phyloP scores from a whole-genome alignment of 2,888 invertebrate genomes.

The Dermolepida albohirtum region DNA sequence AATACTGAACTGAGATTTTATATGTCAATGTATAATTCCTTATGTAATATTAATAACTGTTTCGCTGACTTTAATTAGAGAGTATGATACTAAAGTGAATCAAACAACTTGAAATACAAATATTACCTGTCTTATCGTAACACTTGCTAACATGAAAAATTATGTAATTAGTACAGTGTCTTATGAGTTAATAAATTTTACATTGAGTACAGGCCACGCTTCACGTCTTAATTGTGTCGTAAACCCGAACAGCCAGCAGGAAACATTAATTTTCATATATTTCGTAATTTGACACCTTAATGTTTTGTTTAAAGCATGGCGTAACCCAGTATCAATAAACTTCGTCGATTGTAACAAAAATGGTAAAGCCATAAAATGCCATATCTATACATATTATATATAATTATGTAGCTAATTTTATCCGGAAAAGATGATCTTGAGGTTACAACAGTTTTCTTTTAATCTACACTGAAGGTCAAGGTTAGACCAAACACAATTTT shows the following conservation, averaged over 20 bases:
- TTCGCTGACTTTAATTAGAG: too few relatives aligned
- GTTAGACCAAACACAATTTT: not conserved
- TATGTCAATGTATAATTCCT: too few relatives aligned
- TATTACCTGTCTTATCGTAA: not conserved
- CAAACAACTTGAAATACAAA: too few relatives aligned
- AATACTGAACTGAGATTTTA: too few relatives aligned
- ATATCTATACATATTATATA: conserved; percentile 10
- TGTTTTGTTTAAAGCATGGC: conserved; percentile 20
- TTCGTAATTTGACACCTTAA: conserved; percentile 29
- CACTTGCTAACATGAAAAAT: conserved; percentile 9
- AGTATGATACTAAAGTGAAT: too few relatives aligned
- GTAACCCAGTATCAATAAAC: conserved; percentile 21
- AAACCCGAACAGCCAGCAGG: conserved; percentile 21
- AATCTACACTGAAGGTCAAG: conserved; percentile 10
- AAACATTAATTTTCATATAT: conserved; percentile 33
- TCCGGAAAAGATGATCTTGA: conserved; percentile 14
- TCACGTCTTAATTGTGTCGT: conserved; percentile 26
- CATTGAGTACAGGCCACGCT: conserved; percentile 2
- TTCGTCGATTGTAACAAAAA: conserved; percentile 14
- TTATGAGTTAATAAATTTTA: conserved; percentile 10
- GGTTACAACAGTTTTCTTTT: conserved; percentile 1
- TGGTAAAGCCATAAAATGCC: conserved; percentile 21
- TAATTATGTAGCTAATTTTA: conserved; percentile 25
- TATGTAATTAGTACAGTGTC: conserved; percentile 9
- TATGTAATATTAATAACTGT: too few relatives aligned